Conservation (phyloP, 2,113 vertebrate species). For the Charadrius vociferus region DNA sequence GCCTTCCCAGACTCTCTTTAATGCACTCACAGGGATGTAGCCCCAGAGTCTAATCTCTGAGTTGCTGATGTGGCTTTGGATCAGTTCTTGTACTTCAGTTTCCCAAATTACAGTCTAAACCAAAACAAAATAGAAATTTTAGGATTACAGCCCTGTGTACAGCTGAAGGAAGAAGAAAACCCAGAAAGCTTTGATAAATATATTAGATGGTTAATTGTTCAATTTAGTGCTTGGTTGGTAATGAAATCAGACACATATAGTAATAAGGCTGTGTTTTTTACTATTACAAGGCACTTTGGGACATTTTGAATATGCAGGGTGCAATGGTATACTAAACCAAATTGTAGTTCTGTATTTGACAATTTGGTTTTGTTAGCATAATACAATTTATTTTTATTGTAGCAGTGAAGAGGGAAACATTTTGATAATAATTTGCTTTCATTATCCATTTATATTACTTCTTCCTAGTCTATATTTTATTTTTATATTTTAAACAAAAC, state of each 20-base stretch:
- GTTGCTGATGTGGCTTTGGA: background rate
- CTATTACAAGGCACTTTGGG: constrained; percentile 9
- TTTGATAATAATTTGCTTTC: constrained; percentile 53
- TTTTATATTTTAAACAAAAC: constrained; percentile 10
- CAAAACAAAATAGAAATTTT: background rate
- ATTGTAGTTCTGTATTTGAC: constrained; percentile 33
- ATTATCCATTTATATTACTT: constrained; percentile 36
- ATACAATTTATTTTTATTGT: constrained; percentile 50
- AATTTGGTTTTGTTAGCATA: constrained; percentile 44
- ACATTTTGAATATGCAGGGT: background rate
- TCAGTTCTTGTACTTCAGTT: background rate
- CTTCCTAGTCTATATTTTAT: constrained; percentile 6
- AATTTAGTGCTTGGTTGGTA: constrained; percentile 14
- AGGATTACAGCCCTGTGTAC: background rate
- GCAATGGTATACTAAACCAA: constrained; percentile 26
- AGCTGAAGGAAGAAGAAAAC: background rate
- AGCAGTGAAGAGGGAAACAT: background rate
- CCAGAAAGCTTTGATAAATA: background rate
- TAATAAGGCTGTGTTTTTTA: background rate
- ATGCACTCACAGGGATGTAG: background rate
- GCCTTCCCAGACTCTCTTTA: background rate
- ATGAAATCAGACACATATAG: background rate
- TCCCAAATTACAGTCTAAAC: background rate
- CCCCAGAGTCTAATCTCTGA: background rate
- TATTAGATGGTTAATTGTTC: constrained; percentile 28